Evolutionary conservation across 2,113 vertebrate species (phyloP), one percentile per base, ranked within the genome.

Genomic region (Bubo scandiacus): DNA sequence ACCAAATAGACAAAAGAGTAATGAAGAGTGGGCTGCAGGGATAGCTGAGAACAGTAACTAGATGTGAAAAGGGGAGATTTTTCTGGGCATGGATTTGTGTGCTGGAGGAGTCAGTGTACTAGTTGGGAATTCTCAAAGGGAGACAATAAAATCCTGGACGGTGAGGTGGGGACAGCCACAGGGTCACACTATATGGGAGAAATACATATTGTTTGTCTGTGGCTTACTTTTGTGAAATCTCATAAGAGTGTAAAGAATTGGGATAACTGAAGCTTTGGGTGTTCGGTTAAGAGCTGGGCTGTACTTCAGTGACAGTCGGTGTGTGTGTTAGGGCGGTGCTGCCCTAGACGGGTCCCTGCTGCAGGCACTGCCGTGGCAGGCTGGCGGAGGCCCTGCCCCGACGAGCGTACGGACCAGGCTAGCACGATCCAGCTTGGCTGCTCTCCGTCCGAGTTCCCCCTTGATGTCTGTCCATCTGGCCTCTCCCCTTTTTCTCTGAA

Each of bases 391-490:
- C 30, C 54, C 61, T 78, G 65, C 34, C 21, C 45, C 5, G 0
- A 4, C 1, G 0, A 36, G 20, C 5, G 1, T 23, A 13, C 12
- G 20, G 30, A 38, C 32, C 27, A 30, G 38, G 17, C 51, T 59
- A 30, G 40, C 2, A 5, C 14, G 7, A 10, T 26, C 59, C 40
- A 18, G 29, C 25, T 22, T 22, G 38, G 3, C n/a, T 20, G 45
- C 10, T 11, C n/a, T 42, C 77, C 3, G 1, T 42, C 30, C 1
- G 1, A 21, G 18, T 21, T 77, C n/a, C n/a, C 12, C 9, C 26
- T 58, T 15, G 36, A 30, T 38, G 30, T 38, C 49, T 51, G 18
- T 22, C 58, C 20, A 2, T 26, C 85, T 65, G 34, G 45, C 34
- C 65, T 86, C 29, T 62, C 34, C 43, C 15, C 15, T 58, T 75